These are phyloP conservation scores for Capreolus pygargus DNA, from an alignment of 2,113 vertebrate genomes.

Conservation along the genomic window DNA sequence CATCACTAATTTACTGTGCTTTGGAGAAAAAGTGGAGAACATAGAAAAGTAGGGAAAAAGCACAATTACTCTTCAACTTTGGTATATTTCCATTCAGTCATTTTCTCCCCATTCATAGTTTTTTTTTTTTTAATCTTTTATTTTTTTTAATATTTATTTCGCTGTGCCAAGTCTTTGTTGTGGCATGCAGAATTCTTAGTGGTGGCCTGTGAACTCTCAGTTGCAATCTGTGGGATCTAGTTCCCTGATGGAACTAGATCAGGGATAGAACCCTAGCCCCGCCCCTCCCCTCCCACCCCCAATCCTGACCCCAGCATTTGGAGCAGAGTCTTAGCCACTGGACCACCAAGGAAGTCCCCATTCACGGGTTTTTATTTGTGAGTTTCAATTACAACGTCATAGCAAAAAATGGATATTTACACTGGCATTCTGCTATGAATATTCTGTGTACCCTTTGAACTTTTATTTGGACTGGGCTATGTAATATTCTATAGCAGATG, in stretches of 20 bases:
- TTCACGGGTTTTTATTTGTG: background rate
- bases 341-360: background rate
- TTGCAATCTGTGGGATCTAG: background rate
- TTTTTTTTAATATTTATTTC: background rate
- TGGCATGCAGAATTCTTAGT: background rate
- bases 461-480: background rate
- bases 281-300: background rate
- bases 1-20: background rate
- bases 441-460: background rate
- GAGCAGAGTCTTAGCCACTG: background rate
- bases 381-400: background rate
- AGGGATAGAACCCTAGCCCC: background rate
- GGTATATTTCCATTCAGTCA: background rate
- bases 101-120: background rate
- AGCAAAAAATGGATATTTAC: background rate
- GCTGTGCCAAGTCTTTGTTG: background rate
- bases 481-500: background rate
- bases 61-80: background rate
- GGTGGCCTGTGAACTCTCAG: background rate
- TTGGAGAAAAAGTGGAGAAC: background rate
- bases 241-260: background rate
- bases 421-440: background rate
- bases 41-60: background rate
- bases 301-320: background rate
- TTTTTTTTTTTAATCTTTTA: background rate